These are phyloP conservation scores for Fundulus diaphanus DNA, from an alignment of 2,797 vertebrate species.

Conservation along the genomic window DNA sequence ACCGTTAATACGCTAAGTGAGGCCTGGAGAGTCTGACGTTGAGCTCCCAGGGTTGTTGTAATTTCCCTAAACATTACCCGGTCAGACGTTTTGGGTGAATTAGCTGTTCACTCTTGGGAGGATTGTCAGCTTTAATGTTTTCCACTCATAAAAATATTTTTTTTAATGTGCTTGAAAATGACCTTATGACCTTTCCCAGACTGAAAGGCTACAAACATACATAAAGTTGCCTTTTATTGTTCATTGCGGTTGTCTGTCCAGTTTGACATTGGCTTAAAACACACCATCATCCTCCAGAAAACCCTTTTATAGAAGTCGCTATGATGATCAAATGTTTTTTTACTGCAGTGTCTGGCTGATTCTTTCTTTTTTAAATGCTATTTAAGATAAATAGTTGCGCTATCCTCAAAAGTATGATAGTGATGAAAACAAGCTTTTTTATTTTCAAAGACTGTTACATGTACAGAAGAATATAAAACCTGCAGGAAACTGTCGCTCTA, in stretches of 20 bases:
- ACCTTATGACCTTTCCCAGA: background rate
- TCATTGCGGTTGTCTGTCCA: background rate
- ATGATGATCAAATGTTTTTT: background rate
- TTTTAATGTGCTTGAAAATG: background rate
- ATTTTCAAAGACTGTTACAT: no score
- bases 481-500: background rate
- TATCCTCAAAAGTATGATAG: background rate
- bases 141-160: no score
- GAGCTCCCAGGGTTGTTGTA: background rate
- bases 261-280: background rate
- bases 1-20: no score
- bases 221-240: background rate
- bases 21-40: background rate
- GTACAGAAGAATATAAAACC: no score
- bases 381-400: no score
- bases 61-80: background rate
- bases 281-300: background rate
- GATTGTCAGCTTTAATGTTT: background rate
- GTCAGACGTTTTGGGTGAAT: background rate
- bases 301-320: background rate
- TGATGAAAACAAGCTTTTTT: background rate
- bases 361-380: no score
- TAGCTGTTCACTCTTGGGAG: background rate
- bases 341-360: no score
- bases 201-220: no score